Evolutionary conservation across 2,797 vertebrate genomes (phyloP).

Genomic region (Staurois parvus): DNA sequence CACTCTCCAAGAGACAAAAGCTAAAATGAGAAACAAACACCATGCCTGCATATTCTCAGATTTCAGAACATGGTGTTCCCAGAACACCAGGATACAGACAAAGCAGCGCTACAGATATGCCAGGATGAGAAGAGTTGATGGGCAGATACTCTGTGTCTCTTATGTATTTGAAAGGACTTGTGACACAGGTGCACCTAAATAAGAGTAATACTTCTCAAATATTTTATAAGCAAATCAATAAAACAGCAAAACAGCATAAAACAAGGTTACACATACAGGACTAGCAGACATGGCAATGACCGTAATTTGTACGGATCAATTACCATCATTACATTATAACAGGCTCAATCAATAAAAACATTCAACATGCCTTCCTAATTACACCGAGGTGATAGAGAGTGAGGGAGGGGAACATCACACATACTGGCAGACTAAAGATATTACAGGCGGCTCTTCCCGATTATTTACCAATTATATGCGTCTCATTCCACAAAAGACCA

Average conservation of each 20-base stretch:
- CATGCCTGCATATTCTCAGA: no score
- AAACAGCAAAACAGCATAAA: not conserved
- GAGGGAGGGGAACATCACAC: not conserved
- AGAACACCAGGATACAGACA: no score
- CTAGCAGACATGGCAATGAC: constrained; percentile 10
- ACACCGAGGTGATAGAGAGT: constrained; percentile 11
- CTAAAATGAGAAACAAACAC: no score
- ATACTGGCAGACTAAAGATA: not conserved
- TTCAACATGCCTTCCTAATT: constrained; percentile 39
- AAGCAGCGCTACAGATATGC: no score
- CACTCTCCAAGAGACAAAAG: no score
- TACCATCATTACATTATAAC: constrained; percentile 48
- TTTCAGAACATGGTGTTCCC: no score
- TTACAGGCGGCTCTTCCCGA: not conserved
- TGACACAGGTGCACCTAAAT: no score
- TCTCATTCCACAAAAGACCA: not conserved
- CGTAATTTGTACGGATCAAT: constrained; percentile 32
- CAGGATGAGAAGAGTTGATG: no score
- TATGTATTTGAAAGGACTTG: no score
- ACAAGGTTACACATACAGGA: not conserved
- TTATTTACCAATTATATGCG: constrained; percentile 2
- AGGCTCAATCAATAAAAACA: constrained; percentile 50
- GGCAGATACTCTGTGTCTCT: no score
- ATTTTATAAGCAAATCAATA: constrained; percentile 5
- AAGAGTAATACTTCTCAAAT: not conserved